phyloP scores from a whole-genome alignment of 30 jellyfish, hydroid and myxozoan genomes.

The Phacellophora camtschatica region DNA sequence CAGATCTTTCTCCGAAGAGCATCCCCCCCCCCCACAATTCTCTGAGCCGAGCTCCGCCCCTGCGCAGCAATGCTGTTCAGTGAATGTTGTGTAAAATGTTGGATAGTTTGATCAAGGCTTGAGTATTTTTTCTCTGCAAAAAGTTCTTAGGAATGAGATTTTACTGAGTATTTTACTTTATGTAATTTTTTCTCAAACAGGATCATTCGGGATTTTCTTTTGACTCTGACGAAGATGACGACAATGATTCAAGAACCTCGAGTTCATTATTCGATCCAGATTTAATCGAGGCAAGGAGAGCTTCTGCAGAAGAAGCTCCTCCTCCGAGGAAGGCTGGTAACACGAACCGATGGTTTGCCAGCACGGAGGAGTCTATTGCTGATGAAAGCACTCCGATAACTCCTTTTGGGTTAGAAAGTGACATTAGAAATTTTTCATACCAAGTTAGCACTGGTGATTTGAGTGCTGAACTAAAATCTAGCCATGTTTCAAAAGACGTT shows the following conservation, averaged over 20 bases:
- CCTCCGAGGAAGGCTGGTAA: conserved; percentile 26
- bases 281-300: background rate
- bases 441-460: conserved; percentile 26
- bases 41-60: no score
- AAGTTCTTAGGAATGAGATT: no score
- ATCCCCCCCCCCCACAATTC: no score
- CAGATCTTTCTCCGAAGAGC: no score
- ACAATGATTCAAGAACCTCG: conserved; percentile 12
- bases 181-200: no score
- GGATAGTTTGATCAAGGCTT: no score
- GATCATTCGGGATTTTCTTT: background rate
- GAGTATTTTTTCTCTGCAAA: no score
- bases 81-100: no score
- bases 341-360: conserved; percentile 29
- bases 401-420: conserved; percentile 27
- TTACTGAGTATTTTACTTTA: no score
- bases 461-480: background rate
- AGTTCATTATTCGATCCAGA: conserved; percentile 26
- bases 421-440: background rate
- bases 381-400: conserved; percentile 71
- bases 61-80: no score
- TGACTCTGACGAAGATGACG: conserved; percentile 18
- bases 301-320: background rate
- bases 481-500: background rate
- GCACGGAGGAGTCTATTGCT: conserved; percentile 40